Base-by-base conservation (phyloP, 2,113 vertebrate species). In the Mormoops blainvillei region DNA sequence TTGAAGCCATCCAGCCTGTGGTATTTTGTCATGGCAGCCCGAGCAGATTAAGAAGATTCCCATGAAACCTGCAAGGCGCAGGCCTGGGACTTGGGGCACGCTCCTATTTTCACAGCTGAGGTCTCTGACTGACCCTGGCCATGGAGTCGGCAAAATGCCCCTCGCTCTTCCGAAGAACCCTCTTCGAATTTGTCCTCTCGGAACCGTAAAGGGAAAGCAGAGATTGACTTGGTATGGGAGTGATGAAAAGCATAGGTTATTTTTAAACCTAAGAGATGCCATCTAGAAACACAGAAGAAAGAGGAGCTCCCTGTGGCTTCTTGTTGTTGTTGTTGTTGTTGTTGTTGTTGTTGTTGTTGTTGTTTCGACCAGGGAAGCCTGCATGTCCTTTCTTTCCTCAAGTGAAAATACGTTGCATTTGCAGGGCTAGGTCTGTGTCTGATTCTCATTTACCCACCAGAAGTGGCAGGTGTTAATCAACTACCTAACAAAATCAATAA, bases 381-480 rank as follows among this genome's bases (percentile, higher is more conserved):
- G 6, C 0, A 0, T 20, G 41, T 36, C 6, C 22, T 36, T n/a
- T 45, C 61, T n/a, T 36, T 61, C 74, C 43, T 41, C 13, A 1
- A 31, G 7, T 4, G 54, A 9, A 56, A 82, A 61, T 26, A 15
- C 1, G 6, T 15, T 36, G 16, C 26, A 31, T 48, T 91, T 24
- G 19, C 28, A 16, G 26, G 12, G 13, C 73, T 58, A 15, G 38
- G 15, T 22, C 63, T 74, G 43, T 2, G 65, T 70, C 68, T 1
- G 2, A 36, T 50, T 80, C 19, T 45, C 71, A 88, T 61, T 73
- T 7, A 36, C n/a, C 50, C 54, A 76, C 3, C 19, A 52, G 80
- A 90, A 90, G 71, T 45, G 76, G 54, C 73, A 91, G 93, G 67
- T 56, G 78, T 71, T 67, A 80, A 83, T 78, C 93, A 88, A 84